Percentiles rank a stretch among this genome's conserved stretches.
phyloP scores from a whole-genome alignment of 2,888 invertebrate genomes.

The Mantis religiosa region DNA sequence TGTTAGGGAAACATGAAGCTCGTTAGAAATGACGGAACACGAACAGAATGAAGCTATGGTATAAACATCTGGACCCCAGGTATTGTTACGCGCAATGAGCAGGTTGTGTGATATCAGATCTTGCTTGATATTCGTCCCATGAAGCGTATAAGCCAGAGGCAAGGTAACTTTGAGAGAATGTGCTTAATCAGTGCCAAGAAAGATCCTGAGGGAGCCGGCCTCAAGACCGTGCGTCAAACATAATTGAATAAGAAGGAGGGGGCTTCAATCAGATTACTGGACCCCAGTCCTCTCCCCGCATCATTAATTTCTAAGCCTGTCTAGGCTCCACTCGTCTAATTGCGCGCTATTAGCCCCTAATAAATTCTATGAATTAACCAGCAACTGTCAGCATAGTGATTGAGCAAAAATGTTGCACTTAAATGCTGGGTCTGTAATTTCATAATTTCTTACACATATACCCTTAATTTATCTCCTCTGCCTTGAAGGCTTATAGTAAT shows the following conservation, averaged over 20 bases:
- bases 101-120: neutral
- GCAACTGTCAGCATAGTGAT: slow-evolving; percentile 17
- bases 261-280: neutral
- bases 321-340: neutral
- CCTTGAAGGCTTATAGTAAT: neutral
- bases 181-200: neutral
- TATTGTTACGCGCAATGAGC: no score
- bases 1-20: no score
- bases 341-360: slow-evolving; percentile 16
- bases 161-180: neutral
- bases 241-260: neutral
- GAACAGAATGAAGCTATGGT: no score
- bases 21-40: no score
- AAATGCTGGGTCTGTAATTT: slow-evolving; percentile 7
- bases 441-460: neutral
- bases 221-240: neutral
- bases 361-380: slow-evolving; percentile 16
- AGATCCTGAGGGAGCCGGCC: neutral
- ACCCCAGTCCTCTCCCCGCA: neutral
- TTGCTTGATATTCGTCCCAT: neutral
- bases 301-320: neutral
- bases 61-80: no score
- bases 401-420: slow-evolving; percentile 15
- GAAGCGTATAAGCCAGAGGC: neutral
- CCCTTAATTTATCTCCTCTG: neutral